Base-by-base conservation (phyloP, 2,888 invertebrate species). In the Megaustenia siamemsis region DNA sequence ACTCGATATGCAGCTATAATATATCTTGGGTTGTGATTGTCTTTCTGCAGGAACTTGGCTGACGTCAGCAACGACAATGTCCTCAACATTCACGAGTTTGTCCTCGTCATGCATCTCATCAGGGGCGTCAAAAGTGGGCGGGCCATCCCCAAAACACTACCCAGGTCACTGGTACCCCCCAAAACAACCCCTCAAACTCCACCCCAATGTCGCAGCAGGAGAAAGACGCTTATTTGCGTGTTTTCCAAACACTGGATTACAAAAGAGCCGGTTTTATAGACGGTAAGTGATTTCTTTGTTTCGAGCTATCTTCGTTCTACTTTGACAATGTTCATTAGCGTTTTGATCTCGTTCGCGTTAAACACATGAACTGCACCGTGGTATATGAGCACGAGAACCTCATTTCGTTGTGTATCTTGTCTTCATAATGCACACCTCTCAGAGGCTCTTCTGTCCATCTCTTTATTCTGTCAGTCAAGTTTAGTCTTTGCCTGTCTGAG, bases 131-230 rank as follows among this genome's bases (percentile, higher is more conserved):
- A 99, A 35, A 96, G 97, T 79, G 98, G 98, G 1, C 96, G 97
- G 91, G 97, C 98, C 92, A 95, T 99, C 79, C 99, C 99, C 0
- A 96, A 96, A 92, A 95, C 95, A 4, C 95, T 99, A 89, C 99
- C 99, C 0, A 86, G 90, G 53, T 87, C 89, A 71, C 89, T 92
- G 80, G 86, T 87, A 76, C 89, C 90, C 10, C 88, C 87, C 43
- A 87, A 85, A n/a, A 85, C 85, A 63, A 73, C 87, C 21, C 76
- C 85, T 0, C 84, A 89, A 38, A 66, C 86, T 10, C 83, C 90
- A 6, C 86, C 89, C 83, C 88, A 21, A 88, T 91, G 76, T 86
- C 88, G 3, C 86, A 88, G 43, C 84, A 83, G 32, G 91, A 92
- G 81, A 89, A 87, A 69, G 87, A 88, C 28, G 91, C 90, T 32